Base-by-base conservation (phyloP, 1,140 invertebrate species). In the Lysiphlebus fabarum region DNA sequence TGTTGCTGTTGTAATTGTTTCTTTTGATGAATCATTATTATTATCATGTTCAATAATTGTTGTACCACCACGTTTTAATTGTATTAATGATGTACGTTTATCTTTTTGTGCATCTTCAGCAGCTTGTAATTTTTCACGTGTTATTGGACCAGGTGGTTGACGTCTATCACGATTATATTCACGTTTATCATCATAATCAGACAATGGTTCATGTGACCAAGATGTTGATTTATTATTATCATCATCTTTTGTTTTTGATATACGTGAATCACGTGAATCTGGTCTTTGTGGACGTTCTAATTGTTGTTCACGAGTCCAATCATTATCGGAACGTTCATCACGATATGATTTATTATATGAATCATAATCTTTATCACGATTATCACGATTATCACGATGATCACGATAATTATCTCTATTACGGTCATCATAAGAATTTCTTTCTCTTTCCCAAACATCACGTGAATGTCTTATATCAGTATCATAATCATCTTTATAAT, bases 101-200 rank as follows among this genome's bases (percentile, higher is more conserved):
- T 85, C 83, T 8, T 67, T 75, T 47, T 79, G 79, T 12, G 81
- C 65, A 63, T 86, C 84, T 12, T 85, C 83, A 4, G 84, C 84
- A 65, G 85, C 84, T 47, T 60, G 58, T 1, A 86, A 72, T 62
- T 84, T 85, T 48, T 86, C 85, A 56, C 83, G 80, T 3, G 84
- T 86, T 4, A 86, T 83, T 1, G 85, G 84, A 33, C 83, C 83
- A 1, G 84, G 83, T 7, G 83, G 81, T 54, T 80, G 80, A n/a
- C 78, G 70, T 33, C 65, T 58, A 2, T 68, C 64, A 37, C 66
- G 58, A n/a, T 72, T 65, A 34, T 54, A 59, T 34, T 78, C 75
- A 14, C 74, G 67, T 47, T 73, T 80, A 33, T 81, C 78, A 43
- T 80, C 82, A 50, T 82, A 83, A 51, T 81, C 73, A 0, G 74